Evolutionary conservation across 1,140 invertebrate species (phyloP).

Genomic region (Stenopsyche tienmushanensis): DNA sequence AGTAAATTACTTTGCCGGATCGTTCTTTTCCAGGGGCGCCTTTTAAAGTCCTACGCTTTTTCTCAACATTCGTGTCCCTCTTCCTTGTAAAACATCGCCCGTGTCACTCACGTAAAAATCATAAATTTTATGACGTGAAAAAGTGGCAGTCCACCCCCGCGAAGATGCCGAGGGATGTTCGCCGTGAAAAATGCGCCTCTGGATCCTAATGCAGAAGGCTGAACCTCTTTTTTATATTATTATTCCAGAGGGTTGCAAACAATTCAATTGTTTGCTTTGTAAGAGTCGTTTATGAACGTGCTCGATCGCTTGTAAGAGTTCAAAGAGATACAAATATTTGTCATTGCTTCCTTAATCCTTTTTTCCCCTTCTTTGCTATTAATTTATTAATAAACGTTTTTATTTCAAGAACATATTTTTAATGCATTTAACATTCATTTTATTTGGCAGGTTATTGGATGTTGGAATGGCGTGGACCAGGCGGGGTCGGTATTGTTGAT

Average conservation of each 20-base stretch:
- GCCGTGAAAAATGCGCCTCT: neutral
- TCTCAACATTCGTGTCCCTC: neutral
- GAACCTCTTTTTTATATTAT: neutral
- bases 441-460: constrained; percentile 77
- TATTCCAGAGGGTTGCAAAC: neutral
- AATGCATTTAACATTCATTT: too few species aligned
- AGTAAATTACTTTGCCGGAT: neutral
- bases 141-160: neutral
- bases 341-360: too few species aligned
- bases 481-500: constrained; percentile 45
- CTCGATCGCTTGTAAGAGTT: too few species aligned
- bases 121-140: neutral
- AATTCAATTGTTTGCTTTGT: neutral
- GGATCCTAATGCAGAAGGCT: neutral
- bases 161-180: neutral
- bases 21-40: neutral
- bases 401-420: too few species aligned
- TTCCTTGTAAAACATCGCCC: neutral
- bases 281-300: too few species aligned
- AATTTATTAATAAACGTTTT: too few species aligned
- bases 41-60: neutral
- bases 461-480: constrained; percentile 70
- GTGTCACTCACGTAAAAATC: neutral
- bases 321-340: neutral
- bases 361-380: too few species aligned